Conservation (phyloP, 2,113 vertebrate species). For the Siniperca knerii region DNA sequence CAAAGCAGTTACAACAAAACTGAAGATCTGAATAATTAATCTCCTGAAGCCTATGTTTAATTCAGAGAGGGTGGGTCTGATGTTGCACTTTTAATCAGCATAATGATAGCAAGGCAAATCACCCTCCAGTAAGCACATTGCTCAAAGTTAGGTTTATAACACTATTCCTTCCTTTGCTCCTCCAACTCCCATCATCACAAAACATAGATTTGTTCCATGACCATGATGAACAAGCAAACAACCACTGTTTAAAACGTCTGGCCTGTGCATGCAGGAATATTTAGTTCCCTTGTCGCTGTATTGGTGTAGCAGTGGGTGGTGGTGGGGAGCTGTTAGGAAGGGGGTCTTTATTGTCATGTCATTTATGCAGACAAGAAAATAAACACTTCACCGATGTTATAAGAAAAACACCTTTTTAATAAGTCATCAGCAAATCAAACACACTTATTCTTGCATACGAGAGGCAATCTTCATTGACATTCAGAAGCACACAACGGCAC, state of each 20-base stretch:
- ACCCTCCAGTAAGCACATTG: neutral
- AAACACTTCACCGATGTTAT: slow-evolving; percentile 2
- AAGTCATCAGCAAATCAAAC: neutral
- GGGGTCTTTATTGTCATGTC: neutral
- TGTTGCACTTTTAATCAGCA: slow-evolving; percentile 28
- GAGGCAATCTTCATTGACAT: neutral
- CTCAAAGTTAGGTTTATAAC: neutral
- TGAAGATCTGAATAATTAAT: slow-evolving; percentile 39
- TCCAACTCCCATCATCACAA: neutral
- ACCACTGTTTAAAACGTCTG: neutral
- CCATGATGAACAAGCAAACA: neutral
- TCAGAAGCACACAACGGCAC: slow-evolving; percentile 1
- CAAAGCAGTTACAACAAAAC: slow-evolving; percentile 1
- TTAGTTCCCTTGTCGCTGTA: neutral
- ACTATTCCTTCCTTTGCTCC: neutral
- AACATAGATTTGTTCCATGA: neutral
- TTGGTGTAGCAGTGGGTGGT: neutral
- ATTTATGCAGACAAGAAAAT: neutral
- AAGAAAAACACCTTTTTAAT: neutral
- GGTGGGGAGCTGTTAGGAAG: no score
- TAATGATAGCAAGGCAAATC: neutral
- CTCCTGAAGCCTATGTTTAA: slow-evolving; percentile 35
- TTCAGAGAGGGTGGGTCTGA: slow-evolving; percentile 22
- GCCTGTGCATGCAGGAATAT: neutral
- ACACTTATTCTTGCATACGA: neutral